Evolutionary conservation across 2,888 invertebrate species (phyloP), one percentile per base, ranked within the genome.

Genomic region (Drosophila limbata): DNA sequence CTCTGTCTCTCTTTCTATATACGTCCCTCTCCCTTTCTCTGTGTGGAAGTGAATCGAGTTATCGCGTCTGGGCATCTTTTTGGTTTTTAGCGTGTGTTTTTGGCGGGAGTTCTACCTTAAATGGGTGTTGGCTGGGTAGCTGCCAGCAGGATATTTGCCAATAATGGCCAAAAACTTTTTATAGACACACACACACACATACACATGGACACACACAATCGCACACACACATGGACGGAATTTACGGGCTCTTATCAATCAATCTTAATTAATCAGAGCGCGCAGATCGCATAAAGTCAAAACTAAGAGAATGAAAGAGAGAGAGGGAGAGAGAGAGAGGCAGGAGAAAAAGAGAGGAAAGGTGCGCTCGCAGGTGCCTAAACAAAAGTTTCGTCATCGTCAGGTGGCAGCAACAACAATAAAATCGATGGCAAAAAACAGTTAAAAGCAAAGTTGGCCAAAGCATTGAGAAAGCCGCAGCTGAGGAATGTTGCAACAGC

Each of bases 251-350:
- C 66, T 87, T 92, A 92, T 92, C 92, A 91, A 91, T 91, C 91
- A 91, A 91, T 92, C 91, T 91, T 91, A 91, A 91, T 91, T 91
- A 92, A 91, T 91, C 91, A 91, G 83, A 89, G 71, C 78, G 81
- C 88, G 79, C 86, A 91, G 90, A 91, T 90, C 90, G 78, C 84
- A 85, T 76, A 69, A 83, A 89, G 67, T 69, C 73, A 70, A 57
- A 69, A 44, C 61, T 37, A 48, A 33, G 50, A 44, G 13, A n/a
- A n/a, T n/a, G n/a, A 19, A 45, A 15, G 19, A 40, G 13, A 37
- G 55, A 42, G 35, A 3, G 25, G n/a, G 28, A 28, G 28, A 28
- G 28, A 28, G 9, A 28, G 28, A 17, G 31, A 37, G n/a, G 33
- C 53, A 39, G 21, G 31, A 3, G 25, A 19, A 6, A 25, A 25